Evolutionary conservation across 2,888 invertebrate species (phyloP).

Genomic region (Acleris holmiana): DNA sequence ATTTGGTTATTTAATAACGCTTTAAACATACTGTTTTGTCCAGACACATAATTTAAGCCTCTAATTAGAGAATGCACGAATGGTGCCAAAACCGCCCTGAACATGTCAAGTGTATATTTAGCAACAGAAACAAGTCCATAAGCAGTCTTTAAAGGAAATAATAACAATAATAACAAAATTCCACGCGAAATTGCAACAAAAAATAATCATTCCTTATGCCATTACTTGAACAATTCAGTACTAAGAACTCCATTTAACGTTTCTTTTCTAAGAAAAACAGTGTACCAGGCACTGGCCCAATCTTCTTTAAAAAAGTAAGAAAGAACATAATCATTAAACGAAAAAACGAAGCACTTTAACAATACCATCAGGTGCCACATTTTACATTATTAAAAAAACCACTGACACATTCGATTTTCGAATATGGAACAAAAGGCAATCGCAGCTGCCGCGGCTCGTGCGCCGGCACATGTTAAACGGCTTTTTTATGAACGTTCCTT

Average conservation of each 20-base stretch:
- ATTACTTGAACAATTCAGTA: background rate
- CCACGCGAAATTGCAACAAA: too few species aligned
- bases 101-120: constrained; percentile 11
- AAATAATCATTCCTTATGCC: background rate
- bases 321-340: background rate
- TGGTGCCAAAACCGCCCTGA: constrained; percentile 20
- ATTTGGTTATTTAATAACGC: too few species aligned
- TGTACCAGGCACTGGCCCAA: too few species aligned
- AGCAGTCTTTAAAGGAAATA: constrained; percentile 12
- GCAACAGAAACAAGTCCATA: constrained; percentile 5
- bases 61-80: constrained; percentile 22
- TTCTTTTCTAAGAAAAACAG: too few species aligned
- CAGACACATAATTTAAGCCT: constrained; percentile 22
- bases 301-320: background rate
- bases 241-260: too few species aligned
- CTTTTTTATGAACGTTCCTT: constrained; percentile 31
- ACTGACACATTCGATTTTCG: constrained; percentile 55
- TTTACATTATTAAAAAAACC: constrained; percentile 10
- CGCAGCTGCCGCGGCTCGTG: constrained; percentile 70
- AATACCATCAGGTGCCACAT: constrained; percentile 24
- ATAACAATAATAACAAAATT: constrained; percentile 17
- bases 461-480: constrained; percentile 54
- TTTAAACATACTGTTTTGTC: background rate
- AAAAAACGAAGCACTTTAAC: constrained; percentile 12
- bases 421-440: constrained; percentile 70